Percentiles rank a stretch among this genome's conserved stretches.
phyloP scores from a whole-genome alignment of 1,140 invertebrate genomes.

The Drosophila bipectinata region DNA sequence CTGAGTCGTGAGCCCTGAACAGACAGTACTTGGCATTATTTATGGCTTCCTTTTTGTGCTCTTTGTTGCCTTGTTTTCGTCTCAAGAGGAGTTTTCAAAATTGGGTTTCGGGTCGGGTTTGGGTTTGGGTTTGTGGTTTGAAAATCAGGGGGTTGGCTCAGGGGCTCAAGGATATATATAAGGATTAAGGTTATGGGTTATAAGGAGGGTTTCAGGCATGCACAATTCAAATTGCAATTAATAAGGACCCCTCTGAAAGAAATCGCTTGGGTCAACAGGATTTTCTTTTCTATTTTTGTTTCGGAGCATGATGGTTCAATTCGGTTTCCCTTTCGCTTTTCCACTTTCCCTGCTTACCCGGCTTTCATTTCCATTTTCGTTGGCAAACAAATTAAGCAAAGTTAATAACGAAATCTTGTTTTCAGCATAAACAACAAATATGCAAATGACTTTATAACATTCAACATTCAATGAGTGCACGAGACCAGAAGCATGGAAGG shows the following conservation, averaged over 20 bases:
- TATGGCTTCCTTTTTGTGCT: slow-evolving; percentile 57
- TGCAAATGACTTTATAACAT: slow-evolving; percentile 79
- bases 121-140: slow-evolving; percentile 8
- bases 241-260: slow-evolving; percentile 49
- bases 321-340: slow-evolving; percentile 34
- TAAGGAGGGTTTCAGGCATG: slow-evolving; percentile 13
- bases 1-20: slow-evolving; percentile 15
- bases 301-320: slow-evolving; percentile 40
- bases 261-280: slow-evolving; percentile 74
- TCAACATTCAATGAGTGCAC: slow-evolving; percentile 33
- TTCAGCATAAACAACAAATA: slow-evolving; percentile 80
- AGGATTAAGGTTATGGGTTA: slow-evolving; percentile 7
- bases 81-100: slow-evolving; percentile 55
- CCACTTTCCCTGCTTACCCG: not conserved
- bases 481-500: not conserved
- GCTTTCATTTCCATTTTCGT: slow-evolving; percentile 40
- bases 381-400: slow-evolving; percentile 80
- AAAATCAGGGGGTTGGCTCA: not conserved
- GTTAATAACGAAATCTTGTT: slow-evolving; percentile 82
- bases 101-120: slow-evolving; percentile 16
- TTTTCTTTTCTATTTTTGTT: slow-evolving; percentile 21
- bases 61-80: slow-evolving; percentile 35
- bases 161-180: not conserved
- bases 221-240: slow-evolving; percentile 66
- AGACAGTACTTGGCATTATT: slow-evolving; percentile 74